Evolutionary conservation across 1,140 invertebrate species (phyloP).

Genomic region (Conus ventricosus): DNA sequence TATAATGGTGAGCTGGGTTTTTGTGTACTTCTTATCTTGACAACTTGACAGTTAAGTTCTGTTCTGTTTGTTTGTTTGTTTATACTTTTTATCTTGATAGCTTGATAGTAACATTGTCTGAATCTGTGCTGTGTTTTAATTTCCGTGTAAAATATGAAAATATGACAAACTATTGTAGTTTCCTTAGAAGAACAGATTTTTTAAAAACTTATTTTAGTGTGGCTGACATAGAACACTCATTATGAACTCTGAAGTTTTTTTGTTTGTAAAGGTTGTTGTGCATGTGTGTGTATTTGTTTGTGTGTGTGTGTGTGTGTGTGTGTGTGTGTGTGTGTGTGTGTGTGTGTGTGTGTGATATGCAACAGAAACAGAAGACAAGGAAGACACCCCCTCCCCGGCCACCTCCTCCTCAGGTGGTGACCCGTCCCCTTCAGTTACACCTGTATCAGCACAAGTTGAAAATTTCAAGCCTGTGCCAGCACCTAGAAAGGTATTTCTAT

Average conservation of each 20-base stretch:
- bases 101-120: too few relatives aligned
- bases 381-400: conserved; percentile 66
- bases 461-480: conserved; percentile 57
- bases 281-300: neutral
- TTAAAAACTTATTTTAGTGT: too few relatives aligned
- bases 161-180: too few relatives aligned
- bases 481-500: conserved; percentile 61
- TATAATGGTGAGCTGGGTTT: conserved; percentile 58
- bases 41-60: neutral
- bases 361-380: conserved; percentile 46
- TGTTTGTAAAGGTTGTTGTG: too few relatives aligned
- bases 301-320: neutral
- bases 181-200: too few relatives aligned
- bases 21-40: neutral
- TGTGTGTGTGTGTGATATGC: neutral
- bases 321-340: neutral
- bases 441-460: conserved; percentile 12
- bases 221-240: too few relatives aligned
- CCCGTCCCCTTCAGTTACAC: conserved; percentile 36
- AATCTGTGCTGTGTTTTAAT: too few relatives aligned
- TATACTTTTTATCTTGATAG: neutral
- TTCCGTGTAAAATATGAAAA: too few relatives aligned
- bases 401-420: conserved; percentile 67
- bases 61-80: too few relatives aligned
- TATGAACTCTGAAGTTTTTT: too few relatives aligned